Conservation (phyloP, 2,797 vertebrate species). For the Protonibea diacanthus region DNA sequence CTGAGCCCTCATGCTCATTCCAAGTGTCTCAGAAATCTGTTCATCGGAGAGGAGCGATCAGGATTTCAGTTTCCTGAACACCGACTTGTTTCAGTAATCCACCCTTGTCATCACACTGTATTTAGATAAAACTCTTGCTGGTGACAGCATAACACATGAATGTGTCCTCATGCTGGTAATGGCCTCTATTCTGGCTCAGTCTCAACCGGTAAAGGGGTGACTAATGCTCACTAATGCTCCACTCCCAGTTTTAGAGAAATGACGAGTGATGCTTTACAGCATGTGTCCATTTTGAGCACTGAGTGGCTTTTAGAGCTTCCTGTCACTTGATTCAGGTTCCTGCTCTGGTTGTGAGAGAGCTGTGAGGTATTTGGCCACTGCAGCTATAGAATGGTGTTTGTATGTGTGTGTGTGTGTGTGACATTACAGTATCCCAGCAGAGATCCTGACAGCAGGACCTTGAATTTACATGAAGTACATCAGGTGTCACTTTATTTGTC, state of each 20-base stretch:
- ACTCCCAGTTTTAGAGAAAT: constrained; percentile 20
- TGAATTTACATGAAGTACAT: constrained; percentile 5
- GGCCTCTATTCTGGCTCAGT: constrained; percentile 13
- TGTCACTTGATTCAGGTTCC: constrained; percentile 19
- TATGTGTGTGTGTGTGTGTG: constrained; percentile 7
- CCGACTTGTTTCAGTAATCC: constrained; percentile 24
- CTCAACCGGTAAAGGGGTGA: constrained; percentile 47
- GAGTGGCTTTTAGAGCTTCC: background rate
- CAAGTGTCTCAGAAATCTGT: background rate
- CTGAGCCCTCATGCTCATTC: constrained; percentile 7
- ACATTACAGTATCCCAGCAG: constrained; percentile 1
- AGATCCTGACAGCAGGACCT: background rate
- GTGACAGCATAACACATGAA: background rate
- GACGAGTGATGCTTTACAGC: constrained; percentile 25
- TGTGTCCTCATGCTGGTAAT: constrained; percentile 23
- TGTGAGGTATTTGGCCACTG: constrained; percentile 17
- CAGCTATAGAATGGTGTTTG: background rate
- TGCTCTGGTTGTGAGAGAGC: background rate
- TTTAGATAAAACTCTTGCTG: background rate
- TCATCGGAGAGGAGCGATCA: constrained; percentile 16
- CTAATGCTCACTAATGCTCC: constrained; percentile 34
- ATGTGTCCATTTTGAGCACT: constrained; percentile 19
- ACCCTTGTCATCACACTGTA: constrained; percentile 11
- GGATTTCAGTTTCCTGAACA: constrained; percentile 3
- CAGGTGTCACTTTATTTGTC: background rate